These are phyloP conservation scores for Orius insidiosus DNA, from an alignment of 1,140 invertebrate species.

Conservation along the genomic window DNA sequence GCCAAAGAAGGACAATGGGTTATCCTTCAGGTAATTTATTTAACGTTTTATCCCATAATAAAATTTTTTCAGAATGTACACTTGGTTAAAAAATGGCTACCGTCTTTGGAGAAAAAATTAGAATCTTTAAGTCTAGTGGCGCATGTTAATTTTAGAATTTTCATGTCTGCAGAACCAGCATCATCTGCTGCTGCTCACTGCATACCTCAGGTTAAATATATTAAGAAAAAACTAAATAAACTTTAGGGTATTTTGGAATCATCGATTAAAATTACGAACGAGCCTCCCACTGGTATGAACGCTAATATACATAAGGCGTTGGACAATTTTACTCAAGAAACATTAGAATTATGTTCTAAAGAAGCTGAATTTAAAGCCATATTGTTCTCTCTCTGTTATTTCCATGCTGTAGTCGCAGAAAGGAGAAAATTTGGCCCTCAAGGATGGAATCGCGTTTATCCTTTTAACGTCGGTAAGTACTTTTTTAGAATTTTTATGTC, in stretches of 20 bases:
- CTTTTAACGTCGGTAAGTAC: constrained; percentile 50
- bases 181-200: constrained; percentile 70
- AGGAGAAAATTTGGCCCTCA: constrained; percentile 88
- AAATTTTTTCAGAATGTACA: constrained; percentile 63
- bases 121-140: constrained; percentile 60
- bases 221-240: too few relatives aligned
- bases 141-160: constrained; percentile 67
- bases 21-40: constrained; percentile 51
- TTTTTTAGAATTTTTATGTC: background rate
- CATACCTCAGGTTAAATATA: constrained; percentile 53
- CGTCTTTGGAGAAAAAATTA: constrained; percentile 77
- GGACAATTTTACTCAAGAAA: constrained; percentile 90
- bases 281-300: constrained; percentile 88
- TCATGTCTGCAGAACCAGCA: constrained; percentile 86
- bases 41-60: background rate
- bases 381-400: constrained; percentile 86
- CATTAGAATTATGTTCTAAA: constrained; percentile 84
- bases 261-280: constrained; percentile 93
- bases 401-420: constrained; percentile 91
- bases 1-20: constrained; percentile 87
- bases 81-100: constrained; percentile 85
- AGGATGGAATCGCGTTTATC: constrained; percentile 88
- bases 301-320: constrained; percentile 91
- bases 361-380: constrained; percentile 92
- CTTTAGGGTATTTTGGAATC: constrained; percentile 80